Percentiles rank a stretch among this genome's conserved stretches.
Evolutionary conservation across 23 tunicate genomes (phyloP).

Genomic region (Styela clava): DNA sequence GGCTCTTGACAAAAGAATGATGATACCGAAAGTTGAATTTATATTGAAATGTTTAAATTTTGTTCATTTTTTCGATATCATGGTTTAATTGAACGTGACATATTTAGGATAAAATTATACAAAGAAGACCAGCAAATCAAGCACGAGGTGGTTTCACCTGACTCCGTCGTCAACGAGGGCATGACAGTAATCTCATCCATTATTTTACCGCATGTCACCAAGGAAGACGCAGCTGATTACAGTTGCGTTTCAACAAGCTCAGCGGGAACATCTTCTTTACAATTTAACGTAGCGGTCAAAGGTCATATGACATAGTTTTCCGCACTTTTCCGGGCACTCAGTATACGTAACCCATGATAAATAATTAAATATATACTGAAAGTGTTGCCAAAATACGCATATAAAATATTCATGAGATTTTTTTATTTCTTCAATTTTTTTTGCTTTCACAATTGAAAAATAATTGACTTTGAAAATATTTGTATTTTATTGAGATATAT

Average conservation of each 20-base stretch:
- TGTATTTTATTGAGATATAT: too few species aligned
- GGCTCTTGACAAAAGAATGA: too few species aligned
- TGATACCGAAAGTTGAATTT: too few species aligned
- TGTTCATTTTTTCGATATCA: too few species aligned
- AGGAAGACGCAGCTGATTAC: neutral
- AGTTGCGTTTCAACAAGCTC: neutral
- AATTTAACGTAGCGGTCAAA: neutral
- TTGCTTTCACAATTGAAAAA: too few species aligned
- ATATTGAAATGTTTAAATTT: too few species aligned
- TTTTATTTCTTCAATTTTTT: too few species aligned
- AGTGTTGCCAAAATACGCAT: too few species aligned
- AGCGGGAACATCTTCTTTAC: neutral
- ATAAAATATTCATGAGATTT: too few species aligned
- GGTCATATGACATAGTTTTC: neutral
- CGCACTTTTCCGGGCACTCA: neutral
- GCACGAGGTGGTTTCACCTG: neutral
- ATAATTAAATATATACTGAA: too few species aligned
- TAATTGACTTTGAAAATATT: too few species aligned
- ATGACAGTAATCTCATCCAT: neutral
- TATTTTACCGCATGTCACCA: neutral
- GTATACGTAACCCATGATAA: neutral
- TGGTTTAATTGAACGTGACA: too few species aligned
- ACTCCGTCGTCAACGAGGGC: neutral
- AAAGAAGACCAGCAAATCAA: neutral
- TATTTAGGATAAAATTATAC: neutral